Base-by-base conservation (phyloP, 35 echinoderm and acorn worm species). In the Heliocidaris tuberculata region DNA sequence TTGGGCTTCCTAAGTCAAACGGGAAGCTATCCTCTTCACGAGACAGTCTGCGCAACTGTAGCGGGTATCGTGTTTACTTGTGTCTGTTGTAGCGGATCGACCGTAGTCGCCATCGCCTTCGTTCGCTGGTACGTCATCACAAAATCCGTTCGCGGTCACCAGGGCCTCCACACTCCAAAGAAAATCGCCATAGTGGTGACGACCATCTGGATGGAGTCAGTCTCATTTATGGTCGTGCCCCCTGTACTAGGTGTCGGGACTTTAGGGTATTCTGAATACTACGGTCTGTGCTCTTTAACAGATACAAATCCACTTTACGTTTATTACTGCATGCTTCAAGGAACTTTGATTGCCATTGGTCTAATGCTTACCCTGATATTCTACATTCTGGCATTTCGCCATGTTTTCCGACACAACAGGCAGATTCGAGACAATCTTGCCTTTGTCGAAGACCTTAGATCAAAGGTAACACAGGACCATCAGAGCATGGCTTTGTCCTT, bases 121-220 rank as follows among this genome's bases (percentile, higher is more conserved):
- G 94, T 96, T 30, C 95, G 97, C 31, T 90, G 50, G n/a, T 48
- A 78, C 31, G 86, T 96, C 27, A 97, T 97, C 78, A 97, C 97
- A 0, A 56, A 92, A 85, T 48, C 94, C 27, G 60, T 52, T 2
- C 30, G 29, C 11, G 93, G 47, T 21, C 94, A 97, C 50, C 95
- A 90, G 12, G 91, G 86, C 11, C 9, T 96, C 30, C 96, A 95
- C 32, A 47, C 31, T 5, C 48, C 47, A 4, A 85, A 70, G 31
- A 90, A 85, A 49, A 91, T 97, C 12, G 31, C 29, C 27, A 49
- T 47, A 2, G 93, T 97, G 92, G 24, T 96, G 9, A 21, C 85
- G 7, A 86, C 95, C n/a, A 93, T 50, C 15, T 97, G 97, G 97
- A 13, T 96, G 5, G 59, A 89, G 24, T 61, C 96, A 4, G n/a